Evolutionary conservation across 30 jellyfish, hydroid and myxozoan genomes (phyloP).

Genomic region (Cassiopea xamachana): DNA sequence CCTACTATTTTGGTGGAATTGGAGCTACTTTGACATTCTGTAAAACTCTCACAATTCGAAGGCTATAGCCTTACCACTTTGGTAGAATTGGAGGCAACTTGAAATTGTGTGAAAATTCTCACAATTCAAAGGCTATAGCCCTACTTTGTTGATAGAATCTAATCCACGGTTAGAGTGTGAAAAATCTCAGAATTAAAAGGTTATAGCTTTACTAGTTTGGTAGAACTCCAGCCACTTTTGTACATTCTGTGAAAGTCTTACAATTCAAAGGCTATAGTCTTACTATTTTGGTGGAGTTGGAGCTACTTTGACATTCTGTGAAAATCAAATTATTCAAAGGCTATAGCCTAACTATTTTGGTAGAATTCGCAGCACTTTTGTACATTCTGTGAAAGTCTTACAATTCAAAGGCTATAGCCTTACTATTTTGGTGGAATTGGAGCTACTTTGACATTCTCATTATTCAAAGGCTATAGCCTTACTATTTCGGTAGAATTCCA

Average conservation of each 20-base stretch:
- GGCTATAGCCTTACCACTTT: constrained; percentile 16
- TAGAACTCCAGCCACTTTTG: too few relatives aligned
- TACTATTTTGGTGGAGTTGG: background rate
- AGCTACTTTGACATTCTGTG: background rate
- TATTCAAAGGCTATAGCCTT: constrained; percentile 19
- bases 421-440: background rate
- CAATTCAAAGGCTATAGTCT: background rate
- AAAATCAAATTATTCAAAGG: background rate
- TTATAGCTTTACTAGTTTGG: background rate
- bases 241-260: too few relatives aligned
- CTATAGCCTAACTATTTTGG: background rate
- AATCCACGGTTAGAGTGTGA: too few relatives aligned
- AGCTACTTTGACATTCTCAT: background rate
- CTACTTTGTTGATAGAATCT: too few relatives aligned
- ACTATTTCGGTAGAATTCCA: background rate
- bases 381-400: background rate
- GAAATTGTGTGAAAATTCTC: background rate
- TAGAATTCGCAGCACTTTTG: background rate
- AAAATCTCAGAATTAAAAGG: too few relatives aligned
- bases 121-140: background rate
- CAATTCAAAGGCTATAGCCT: background rate
- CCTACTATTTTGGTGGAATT: background rate
- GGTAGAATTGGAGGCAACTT: background rate
- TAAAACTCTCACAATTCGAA: background rate
- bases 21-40: background rate